phyloP scores from a whole-genome alignment of 2,888 invertebrate species.

The Tiliacea aurago region DNA sequence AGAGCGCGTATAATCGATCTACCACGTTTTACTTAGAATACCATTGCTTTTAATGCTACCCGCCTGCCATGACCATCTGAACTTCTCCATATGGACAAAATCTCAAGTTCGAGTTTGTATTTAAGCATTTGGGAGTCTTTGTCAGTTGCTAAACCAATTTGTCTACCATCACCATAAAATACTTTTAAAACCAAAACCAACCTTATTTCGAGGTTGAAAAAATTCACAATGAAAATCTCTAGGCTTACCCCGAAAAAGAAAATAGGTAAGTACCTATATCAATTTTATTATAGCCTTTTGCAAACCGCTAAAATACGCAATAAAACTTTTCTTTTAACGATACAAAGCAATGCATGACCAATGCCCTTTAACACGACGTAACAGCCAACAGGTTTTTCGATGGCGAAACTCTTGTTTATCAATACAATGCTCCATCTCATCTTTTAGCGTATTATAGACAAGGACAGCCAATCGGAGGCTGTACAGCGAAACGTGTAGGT shows the following conservation, averaged over 20 bases:
- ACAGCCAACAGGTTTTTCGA: slow-evolving; percentile 53
- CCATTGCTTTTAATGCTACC: too few species aligned
- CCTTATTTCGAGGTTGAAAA: background rate
- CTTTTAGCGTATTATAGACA: slow-evolving; percentile 38
- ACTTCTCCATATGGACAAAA: background rate
- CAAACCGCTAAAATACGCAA: background rate
- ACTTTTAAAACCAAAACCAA: background rate
- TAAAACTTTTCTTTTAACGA: slow-evolving; percentile 18
- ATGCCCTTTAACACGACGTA: slow-evolving; percentile 37
- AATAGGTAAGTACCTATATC: too few species aligned
- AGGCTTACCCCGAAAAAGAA: background rate
- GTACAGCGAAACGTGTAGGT: slow-evolving; percentile 43
- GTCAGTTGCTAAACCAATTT: background rate
- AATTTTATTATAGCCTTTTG: slow-evolving; percentile 1
- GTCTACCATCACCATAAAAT: background rate
- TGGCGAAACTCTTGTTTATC: slow-evolving; percentile 65
- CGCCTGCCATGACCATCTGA: background rate
- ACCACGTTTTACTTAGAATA: too few species aligned
- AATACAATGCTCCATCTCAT: slow-evolving; percentile 50
- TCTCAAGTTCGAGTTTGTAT: background rate
- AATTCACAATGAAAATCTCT: background rate
- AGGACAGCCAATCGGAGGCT: slow-evolving; percentile 56
- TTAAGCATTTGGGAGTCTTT: background rate
- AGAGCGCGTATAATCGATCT: too few species aligned
- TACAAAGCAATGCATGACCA: slow-evolving; percentile 4